Evolutionary conservation across 2,797 vertebrate species (phyloP).

Genomic region (Pangasius krempfi): DNA sequence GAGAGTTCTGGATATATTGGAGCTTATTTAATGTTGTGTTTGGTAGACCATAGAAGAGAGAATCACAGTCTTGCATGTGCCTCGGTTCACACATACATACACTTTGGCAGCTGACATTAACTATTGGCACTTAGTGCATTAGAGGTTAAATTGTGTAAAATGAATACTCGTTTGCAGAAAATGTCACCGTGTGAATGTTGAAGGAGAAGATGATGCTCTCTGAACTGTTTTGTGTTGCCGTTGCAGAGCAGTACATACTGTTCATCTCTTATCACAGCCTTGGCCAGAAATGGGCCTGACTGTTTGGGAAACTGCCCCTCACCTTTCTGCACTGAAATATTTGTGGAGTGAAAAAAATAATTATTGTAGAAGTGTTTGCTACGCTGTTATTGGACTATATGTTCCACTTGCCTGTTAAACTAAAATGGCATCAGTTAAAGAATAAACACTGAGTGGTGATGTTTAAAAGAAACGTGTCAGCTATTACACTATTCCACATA

Average conservation of each 20-base stretch:
- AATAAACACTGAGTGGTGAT: not conserved
- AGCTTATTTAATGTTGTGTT: too few relatives aligned
- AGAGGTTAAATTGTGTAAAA: not conserved
- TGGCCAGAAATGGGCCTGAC: conserved; percentile 42
- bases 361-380: not conserved
- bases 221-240: conserved; percentile 45
- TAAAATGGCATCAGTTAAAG: not conserved
- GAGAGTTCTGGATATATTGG: too few relatives aligned
- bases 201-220: not conserved
- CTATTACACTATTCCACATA: not conserved
- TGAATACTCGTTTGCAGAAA: not conserved
- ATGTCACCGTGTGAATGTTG: too few relatives aligned
- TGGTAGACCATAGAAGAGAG: too few relatives aligned
- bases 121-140: not conserved
- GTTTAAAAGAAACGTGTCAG: not conserved
- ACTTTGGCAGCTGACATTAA: not conserved
- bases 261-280: conserved; percentile 33
- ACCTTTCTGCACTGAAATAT: conserved; percentile 4
- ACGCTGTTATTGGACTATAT: not conserved
- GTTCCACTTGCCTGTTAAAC: not conserved
- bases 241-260: conserved; percentile 33
- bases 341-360: not conserved
- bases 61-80: not conserved
- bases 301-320: conserved; percentile 39
- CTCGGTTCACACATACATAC: not conserved